Percentiles rank a stretch among this genome's conserved stretches.
Conservation (phyloP, 2,888 invertebrate species). For the Sarcophaga carnaria region DNA sequence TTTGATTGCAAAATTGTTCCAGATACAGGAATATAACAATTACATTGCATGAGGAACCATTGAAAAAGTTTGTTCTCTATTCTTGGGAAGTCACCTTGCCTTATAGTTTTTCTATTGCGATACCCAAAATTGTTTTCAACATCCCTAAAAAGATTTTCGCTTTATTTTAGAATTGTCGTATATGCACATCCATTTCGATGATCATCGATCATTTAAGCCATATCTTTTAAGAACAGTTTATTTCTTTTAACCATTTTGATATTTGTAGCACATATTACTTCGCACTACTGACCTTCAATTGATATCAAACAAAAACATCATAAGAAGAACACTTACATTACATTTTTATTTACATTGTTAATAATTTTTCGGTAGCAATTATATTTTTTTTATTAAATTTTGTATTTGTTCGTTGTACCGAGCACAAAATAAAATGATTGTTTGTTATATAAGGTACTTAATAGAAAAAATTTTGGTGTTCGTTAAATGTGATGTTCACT, state of each 20-base stretch:
- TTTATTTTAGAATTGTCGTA: constrained; percentile 10
- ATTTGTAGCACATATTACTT: neutral
- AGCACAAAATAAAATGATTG: neutral
- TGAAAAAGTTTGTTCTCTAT: constrained; percentile 12
- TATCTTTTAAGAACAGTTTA: neutral
- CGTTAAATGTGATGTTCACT: no score
- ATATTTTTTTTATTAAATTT: no score
- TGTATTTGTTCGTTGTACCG: neutral
- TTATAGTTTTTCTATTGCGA: neutral
- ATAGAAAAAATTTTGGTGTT: no score
- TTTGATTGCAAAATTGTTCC: constrained; percentile 31
- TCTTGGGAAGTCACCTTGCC: constrained; percentile 5
- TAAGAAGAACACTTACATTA: no score
- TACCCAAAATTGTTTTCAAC: constrained; percentile 2
- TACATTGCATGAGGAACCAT: constrained; percentile 21
- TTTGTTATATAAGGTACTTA: no score
- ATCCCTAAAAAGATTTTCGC: constrained; percentile 4
- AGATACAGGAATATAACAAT: neutral
- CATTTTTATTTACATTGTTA: no score
- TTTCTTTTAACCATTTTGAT: neutral
- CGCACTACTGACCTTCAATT: no score
- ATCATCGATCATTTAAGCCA: neutral
- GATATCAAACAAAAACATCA: no score
- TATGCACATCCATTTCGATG: neutral
- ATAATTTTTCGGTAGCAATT: no score